Evolutionary conservation across 2,888 invertebrate species (phyloP), one percentile per base, ranked within the genome.

Genomic region (Philaethria dido): DNA sequence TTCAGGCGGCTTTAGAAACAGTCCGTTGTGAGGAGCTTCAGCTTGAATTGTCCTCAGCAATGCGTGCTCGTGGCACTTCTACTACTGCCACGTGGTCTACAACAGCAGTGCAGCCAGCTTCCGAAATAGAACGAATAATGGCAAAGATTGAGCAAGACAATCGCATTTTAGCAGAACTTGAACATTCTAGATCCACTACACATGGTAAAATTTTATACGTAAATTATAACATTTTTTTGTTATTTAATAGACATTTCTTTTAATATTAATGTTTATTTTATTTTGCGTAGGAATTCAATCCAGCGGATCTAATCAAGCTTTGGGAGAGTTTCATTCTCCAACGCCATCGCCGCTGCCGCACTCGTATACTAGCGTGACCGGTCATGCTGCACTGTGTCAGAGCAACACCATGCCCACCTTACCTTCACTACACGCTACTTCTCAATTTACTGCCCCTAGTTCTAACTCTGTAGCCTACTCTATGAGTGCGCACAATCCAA

Each of bases 101-200:
- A 77, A 78, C 83, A 84, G 81, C 93, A 80, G 82, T 88, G 48
- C 89, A 88, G 77, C 91, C 92, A 0, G 95, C 94, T 72, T 94
- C 95, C 48, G 98, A 98, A 93, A 98, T 98, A 85, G 98, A 98
- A 89, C 94, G 97, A 82, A 97, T 98, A 86, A 98, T 98, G 97
- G 98, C 98, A 76, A 98, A 98, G 93, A 97, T 98, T 80, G 98
- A 98, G 89, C 98, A 98, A 89, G 96, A 96, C 92, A 96, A 96
- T 92, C 94, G 97, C 78, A 96, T 98, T 79, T 94, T 98, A 81
- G 98, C 98, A 74, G 98, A 98, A 85, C 92, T 98, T 81, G 98
- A 98, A 86, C 97, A 97, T 86, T 95, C 96, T 76, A 94, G 97
- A 83, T 94, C 95, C 72, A 95, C 95, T 50, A 95, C 94, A 60